Base-by-base conservation (phyloP, 2,797 vertebrate species). In the Falco concolor region DNA sequence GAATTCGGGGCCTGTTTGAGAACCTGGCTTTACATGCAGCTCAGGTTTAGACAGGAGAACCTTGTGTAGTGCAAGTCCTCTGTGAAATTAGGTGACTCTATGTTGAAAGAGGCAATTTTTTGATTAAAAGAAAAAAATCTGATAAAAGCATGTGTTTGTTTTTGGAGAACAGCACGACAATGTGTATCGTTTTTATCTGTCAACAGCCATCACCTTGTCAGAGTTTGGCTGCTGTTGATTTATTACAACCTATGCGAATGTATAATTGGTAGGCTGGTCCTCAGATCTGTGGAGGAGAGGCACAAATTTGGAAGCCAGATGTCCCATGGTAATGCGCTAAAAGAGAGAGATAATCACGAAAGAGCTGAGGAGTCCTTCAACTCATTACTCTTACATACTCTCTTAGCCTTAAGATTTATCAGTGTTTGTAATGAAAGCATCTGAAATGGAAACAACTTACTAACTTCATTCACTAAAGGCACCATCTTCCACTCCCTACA, bases 151-250 rank as follows among this genome's bases (percentile, higher is more conserved):
- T 93, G 89, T 97, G 89, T 97, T 97, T 97, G 97, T 96, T 97
- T 97, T 97, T 94, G 93, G 95, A 97, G 96, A 97, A 80, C 80
- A 89, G 96, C 93, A 91, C 44, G 75, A 90, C 91, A 95, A 78
- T 27, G 47, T 86, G 70, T 97, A 96, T 97, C 90, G 54, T 69
- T 97, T 97, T 97, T 97, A 97, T 97, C 97, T 97, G 97, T 97
- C 97, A 97, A 97, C 97, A 96, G 96, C 93, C 96, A 97, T 97
- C 96, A 96, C 96, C 96, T 95, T 97, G 97, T 98, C 97, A 97
- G 97, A 76, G 95, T 96, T 97, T 88, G 93, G 90, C 89, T 92
- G 90, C 87, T 96, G 92, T 97, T 98, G 97, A 98, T 98, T 98
- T 98, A 98, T 98, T 97, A 93, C 97, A 96, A 93, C 93, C 95